A percentile compares a stretch with the other conserved stretches of the same genome.
These are phyloP conservation scores for Argyrosomus regius DNA, from an alignment of 2,797 vertebrate genomes.

Conservation along the genomic window DNA sequence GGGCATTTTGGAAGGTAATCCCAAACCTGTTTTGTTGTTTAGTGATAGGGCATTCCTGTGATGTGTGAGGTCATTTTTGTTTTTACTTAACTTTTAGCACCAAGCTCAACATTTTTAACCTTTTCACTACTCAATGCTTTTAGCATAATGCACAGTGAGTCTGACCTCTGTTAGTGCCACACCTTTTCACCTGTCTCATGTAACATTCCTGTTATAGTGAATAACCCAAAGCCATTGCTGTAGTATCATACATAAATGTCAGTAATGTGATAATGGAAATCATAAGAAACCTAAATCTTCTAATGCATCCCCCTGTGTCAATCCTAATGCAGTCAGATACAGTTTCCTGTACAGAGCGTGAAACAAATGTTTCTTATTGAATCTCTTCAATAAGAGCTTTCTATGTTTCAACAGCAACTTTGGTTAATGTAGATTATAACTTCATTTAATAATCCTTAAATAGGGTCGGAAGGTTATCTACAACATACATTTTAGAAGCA, in stretches of 20 bases:
- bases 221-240: neutral
- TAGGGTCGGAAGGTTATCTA: neutral
- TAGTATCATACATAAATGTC: neutral
- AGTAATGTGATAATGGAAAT: constrained; percentile 6
- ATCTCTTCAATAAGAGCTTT: neutral
- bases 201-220: neutral
- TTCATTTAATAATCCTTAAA: neutral
- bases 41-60: too few species aligned
- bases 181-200: neutral
- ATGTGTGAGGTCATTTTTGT: neutral
- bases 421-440: neutral
- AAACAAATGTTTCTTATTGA: neutral
- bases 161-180: neutral
- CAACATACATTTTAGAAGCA: neutral
- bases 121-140: neutral
- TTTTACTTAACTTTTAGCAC: neutral
- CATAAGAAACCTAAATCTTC: neutral
- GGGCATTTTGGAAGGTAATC: neutral
- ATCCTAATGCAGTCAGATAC: neutral
- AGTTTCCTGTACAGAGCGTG: neutral
- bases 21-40: neutral
- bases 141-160: neutral
- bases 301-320: neutral
- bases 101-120: neutral
- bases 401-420: neutral